These are phyloP conservation scores for Drosophila suboccidentalis DNA, from an alignment of 2,888 invertebrate species.

Conservation along the genomic window DNA sequence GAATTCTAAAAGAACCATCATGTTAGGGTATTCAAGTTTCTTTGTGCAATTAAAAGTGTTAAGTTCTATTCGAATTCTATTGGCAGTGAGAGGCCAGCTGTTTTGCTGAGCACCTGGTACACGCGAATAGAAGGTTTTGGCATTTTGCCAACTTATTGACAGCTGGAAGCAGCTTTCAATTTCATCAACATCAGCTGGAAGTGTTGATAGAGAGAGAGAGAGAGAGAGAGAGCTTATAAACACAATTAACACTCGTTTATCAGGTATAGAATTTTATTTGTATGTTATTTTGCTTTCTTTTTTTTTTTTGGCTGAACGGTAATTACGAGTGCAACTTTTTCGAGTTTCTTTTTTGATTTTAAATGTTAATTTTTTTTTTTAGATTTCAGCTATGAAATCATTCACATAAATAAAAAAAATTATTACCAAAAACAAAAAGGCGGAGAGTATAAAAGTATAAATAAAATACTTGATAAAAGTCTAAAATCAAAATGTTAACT, in stretches of 20 bases:
- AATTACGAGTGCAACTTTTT: conserved; percentile 38
- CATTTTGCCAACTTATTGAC: conserved; percentile 58
- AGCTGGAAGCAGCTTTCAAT: conserved; percentile 72
- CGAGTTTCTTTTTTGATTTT: conserved; percentile 27
- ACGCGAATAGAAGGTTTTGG: conserved; percentile 63
- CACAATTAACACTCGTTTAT: conserved; percentile 39
- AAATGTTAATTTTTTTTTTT: conserved; percentile 15
- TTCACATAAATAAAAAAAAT: conserved; percentile 38
- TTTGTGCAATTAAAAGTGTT: not conserved
- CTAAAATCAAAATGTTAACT: conserved; percentile 48
- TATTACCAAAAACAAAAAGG: not conserved
- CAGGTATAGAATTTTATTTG: conserved; percentile 23
- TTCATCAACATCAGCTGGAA: conserved; percentile 44
- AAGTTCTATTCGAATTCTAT: conserved; percentile 30
- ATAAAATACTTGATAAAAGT: conserved; percentile 46
- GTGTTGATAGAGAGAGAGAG: not conserved
- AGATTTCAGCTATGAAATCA: conserved; percentile 59
- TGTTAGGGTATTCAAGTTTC: conserved; percentile 22
- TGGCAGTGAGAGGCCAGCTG: conserved; percentile 25
- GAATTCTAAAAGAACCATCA: not conserved
- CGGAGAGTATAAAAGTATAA: conserved; percentile 8
- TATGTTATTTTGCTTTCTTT: conserved; percentile 19
- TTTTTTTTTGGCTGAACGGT: conserved; percentile 5
- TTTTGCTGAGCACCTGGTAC: conserved; percentile 70
- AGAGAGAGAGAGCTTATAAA: conserved; percentile 3